Base-by-base conservation (phyloP, 1,140 invertebrate genomes). In the Apis cerana region DNA sequence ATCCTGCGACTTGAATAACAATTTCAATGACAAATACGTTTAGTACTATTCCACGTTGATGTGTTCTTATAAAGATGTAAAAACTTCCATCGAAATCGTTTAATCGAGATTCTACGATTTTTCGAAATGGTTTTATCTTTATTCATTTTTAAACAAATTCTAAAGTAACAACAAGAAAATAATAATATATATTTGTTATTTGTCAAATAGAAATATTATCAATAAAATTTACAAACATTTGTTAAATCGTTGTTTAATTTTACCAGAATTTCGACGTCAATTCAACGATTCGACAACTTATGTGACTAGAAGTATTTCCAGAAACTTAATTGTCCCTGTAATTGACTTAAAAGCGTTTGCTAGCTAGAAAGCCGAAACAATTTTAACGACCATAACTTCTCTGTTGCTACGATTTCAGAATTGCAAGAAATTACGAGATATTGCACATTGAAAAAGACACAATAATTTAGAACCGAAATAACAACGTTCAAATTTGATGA, bases 401-500 rank as follows among this genome's bases (percentile, higher is more conserved):
- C 80, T 43, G 68, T 83, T 83, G 80, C 52, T 33, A 83, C 59
- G 83, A 87, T 83, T 59, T 59, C 15, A 17, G 43, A 83, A 62
- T 61, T 21, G 50, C 52, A 59, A 23, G 64, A 48, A 61, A 67
- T 62, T 85, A 5, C 52, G 50, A 27, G 33, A 61, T 13, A 15
- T 13, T 17, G 10, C 54, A 48, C 15, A 21, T 48, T 1, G 19
- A 61, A 65, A 69, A 65, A 75, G 58, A 64, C 1, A 50, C 8
- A 50, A 12, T 43, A 69, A 43, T 43, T 43, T 21, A 48, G 43
- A 50, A 56, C 50, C 43, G 56, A 5, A 3, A 19, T 88, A 87
- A 89, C 83, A 13, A 69, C 67, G 62, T 85, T 83, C 67, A 52
- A 88, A 56, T 84, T 81, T 82, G 69, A 86, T 85, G 65, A 76